phyloP scores from a whole-genome alignment of 2,113 vertebrate species.

The Rhabdornis inornatus region DNA sequence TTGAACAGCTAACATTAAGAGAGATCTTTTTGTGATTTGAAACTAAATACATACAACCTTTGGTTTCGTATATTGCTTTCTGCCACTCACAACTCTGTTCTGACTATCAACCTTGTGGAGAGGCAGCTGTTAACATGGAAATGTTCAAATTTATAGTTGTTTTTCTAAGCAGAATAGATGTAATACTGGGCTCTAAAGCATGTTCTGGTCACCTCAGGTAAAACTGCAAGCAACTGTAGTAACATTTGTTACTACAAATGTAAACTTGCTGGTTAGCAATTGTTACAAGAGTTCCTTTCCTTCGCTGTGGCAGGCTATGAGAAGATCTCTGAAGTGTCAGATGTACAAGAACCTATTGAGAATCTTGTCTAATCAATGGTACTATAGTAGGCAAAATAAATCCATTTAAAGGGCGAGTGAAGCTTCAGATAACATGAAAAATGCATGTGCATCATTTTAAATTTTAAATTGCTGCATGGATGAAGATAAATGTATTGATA shows the following conservation, averaged over 20 bases:
- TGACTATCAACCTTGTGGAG: background rate
- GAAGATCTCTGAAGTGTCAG: background rate
- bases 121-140: background rate
- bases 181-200: background rate
- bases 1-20: background rate
- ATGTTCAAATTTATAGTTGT: background rate
- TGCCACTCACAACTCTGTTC: background rate
- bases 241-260: background rate
- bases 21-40: background rate
- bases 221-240: background rate
- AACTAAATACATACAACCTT: background rate
- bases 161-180: background rate
- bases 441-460: slow-evolving; percentile 16
- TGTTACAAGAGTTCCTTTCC: background rate
- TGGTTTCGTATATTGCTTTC: background rate
- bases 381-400: background rate
- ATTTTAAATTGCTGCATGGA: slow-evolving; percentile 22
- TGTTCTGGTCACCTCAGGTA: background rate
- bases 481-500: slow-evolving; percentile 5
- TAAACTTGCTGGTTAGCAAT: background rate
- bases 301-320: background rate
- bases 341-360: background rate
- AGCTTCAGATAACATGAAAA: slow-evolving; percentile 39
- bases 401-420: background rate
- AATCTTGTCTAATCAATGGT: background rate